Conservation (phyloP, 2,113 vertebrate genomes). For the Brienomyrus brachyistius region DNA sequence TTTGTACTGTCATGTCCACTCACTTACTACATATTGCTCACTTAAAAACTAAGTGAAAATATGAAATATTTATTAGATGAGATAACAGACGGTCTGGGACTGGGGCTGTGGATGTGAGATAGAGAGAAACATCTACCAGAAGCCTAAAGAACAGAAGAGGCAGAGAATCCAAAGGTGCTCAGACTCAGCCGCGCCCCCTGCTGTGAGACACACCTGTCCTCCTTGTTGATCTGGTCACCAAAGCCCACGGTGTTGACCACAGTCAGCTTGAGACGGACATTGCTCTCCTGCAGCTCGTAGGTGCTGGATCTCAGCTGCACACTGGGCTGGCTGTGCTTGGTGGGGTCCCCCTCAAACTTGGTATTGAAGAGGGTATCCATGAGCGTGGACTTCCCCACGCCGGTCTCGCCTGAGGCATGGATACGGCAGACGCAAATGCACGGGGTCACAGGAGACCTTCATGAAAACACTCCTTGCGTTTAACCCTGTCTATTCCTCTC, state of each 20-base stretch:
- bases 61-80: not conserved
- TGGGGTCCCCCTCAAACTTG: slow-evolving; percentile 88
- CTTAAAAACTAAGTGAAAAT: not conserved
- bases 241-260: slow-evolving; percentile 90
- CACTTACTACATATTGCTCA: not conserved
- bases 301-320: slow-evolving; percentile 88
- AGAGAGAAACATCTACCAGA: not conserved
- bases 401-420: slow-evolving; percentile 78
- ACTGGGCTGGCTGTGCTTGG: slow-evolving; percentile 84
- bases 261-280: slow-evolving; percentile 86
- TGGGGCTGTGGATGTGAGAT: not conserved
- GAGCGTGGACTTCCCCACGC: slow-evolving; percentile 91
- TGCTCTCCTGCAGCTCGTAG: slow-evolving; percentile 93
- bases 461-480: not conserved
- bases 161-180: not conserved
- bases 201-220: slow-evolving; percentile 75
- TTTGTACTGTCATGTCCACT: not conserved
- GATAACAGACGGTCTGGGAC: not conserved
- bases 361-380: slow-evolving; percentile 98
- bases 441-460: not conserved
- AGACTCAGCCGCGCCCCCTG: not conserved
- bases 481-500: slow-evolving; percentile 45
- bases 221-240: slow-evolving; percentile 95
- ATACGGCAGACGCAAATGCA: slow-evolving; percentile 8
- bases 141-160: not conserved